Base-by-base conservation (phyloP, 2,113 vertebrate genomes). In the Ceratotherium simum region DNA sequence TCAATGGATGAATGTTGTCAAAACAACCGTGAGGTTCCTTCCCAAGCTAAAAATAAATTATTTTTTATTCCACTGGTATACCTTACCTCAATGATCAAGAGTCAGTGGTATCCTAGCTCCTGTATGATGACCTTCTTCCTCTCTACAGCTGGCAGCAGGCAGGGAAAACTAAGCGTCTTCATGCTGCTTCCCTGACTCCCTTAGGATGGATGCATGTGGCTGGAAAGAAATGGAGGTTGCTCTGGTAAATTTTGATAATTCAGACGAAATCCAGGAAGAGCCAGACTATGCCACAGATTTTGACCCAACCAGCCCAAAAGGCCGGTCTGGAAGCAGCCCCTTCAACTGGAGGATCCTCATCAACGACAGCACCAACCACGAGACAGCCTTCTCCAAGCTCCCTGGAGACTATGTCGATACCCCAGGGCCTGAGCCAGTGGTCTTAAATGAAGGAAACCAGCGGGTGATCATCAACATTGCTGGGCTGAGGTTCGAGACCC, bases 381-480 rank as follows among this genome's bases (percentile, higher is more conserved):
- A 99, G 98, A 99, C 98, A 0, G 98, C 99, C 91, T 99, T 99
- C 97, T 99, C 98, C 97, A 99, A 98, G 87, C 98, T 99, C 83
- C 98, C 99, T 0, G 99, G 99, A 2, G 99, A 99, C 91, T 99
- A 98, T 94, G 98, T 98, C 0, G 99, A 99, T 60, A 98, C 99
- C 83, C 97, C 99, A 33, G 99, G 99, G 90, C 96, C 99, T 23
- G 99, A 99, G 96, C 98, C 99, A 92, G 98, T 98, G 85, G 98
- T 95, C 42, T 96, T 99, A 83, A 99, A 99, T 14, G 99, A 99
- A 70, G 99, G 99, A 10, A 99, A 99, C 91, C 99, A 99, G 88
- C 99, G 99, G 60, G 99, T 99, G 95, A 99, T 99, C 96, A 99
- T 99, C 98, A 99, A 99, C 97, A 99, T 99, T 0, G 99, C 99